Evolutionary conservation across 2,888 invertebrate species (phyloP), one percentile per base, ranked within the genome.

Genomic region (Watsonalla cultraria): DNA sequence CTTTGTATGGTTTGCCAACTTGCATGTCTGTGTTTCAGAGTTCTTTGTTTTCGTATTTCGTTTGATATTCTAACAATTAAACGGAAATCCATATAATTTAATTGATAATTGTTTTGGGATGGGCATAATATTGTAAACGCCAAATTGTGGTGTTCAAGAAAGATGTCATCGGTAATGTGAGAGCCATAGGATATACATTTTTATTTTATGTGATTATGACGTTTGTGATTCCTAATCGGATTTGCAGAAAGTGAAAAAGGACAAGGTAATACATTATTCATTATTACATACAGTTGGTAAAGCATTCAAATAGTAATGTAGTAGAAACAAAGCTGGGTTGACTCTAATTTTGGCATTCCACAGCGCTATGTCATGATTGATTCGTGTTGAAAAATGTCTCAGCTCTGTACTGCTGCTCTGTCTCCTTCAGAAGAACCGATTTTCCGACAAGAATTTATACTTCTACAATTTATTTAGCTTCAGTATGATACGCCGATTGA

Each of bases 1-100:
- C 93, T 92, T 89, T 89, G 91, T 90, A 90, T 90, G 90, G 91
- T 92, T 92, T 92, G 91, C 91, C 92, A 92, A 92, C 91, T 91
- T 91, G 91, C 88, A 88, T 87, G 88, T 90, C 89, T 86, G 86
- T 87, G 87, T 86, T 88, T 84, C 81, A 79, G 74, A 86, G 84
- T 89, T 84, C 90, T 90, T 90, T 90, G 90, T 90, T 90, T 86
- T 90, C 86, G 62, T 86, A 80, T 76, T 82, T 80, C 70, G 62
- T 72, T 73, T 64, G 62, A 64, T 76, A 80, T 66, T 76, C 64
- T 65, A 65, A 66, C 65, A 70, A 69, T 70, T 66, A 74, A 63
- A 66, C 60, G 70, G 74, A 76, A 76, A 70, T 69, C 66, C 59
- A 68, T 65, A 64, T 58, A 66, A 71, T 69, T 72, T 60, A 58